Conservation (phyloP, 1,140 invertebrate genomes). For the Pseudomyrmex cubaensis region DNA sequence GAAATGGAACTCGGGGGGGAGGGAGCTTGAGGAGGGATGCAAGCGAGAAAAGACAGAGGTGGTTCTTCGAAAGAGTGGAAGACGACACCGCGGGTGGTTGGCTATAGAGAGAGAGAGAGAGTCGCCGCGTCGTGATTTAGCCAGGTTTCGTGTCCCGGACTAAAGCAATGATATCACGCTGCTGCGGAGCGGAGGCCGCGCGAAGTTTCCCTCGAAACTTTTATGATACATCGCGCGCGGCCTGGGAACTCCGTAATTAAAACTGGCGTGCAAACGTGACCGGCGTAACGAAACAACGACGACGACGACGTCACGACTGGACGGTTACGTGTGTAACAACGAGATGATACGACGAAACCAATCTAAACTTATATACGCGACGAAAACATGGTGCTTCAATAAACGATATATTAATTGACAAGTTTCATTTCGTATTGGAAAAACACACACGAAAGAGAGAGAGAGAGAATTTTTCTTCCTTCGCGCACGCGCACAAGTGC, state of each 20-base stretch:
- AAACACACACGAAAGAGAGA: too few species aligned
- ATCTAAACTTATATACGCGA: not conserved
- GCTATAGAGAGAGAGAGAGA: constrained; percentile 6
- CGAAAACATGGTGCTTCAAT: not conserved
- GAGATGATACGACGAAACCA: not conserved
- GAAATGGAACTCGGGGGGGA: not conserved
- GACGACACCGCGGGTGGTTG: constrained; percentile 48
- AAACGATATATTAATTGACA: too few species aligned
- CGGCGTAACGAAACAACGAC: constrained; percentile 59
- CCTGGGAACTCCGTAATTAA: constrained; percentile 71
- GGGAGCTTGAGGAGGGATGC: not conserved
- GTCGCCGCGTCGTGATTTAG: constrained; percentile 64
- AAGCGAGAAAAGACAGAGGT: constrained; percentile 18
- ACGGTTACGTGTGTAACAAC: constrained; percentile 27
- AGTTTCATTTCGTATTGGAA: too few species aligned
- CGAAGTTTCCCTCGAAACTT: constrained; percentile 67
- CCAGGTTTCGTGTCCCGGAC: constrained; percentile 62
- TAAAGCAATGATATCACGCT: constrained; percentile 65
- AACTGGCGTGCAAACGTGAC: constrained; percentile 72
- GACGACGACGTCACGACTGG: constrained; percentile 26
- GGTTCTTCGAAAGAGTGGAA: constrained; percentile 30
- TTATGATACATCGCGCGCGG: constrained; percentile 73
- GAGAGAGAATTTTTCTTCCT: too few species aligned
- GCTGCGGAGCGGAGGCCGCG: not conserved
- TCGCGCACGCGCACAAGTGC: too few species aligned